Conservation (phyloP, 2,888 invertebrate species). For the Dinocampus coccinellae region DNA sequence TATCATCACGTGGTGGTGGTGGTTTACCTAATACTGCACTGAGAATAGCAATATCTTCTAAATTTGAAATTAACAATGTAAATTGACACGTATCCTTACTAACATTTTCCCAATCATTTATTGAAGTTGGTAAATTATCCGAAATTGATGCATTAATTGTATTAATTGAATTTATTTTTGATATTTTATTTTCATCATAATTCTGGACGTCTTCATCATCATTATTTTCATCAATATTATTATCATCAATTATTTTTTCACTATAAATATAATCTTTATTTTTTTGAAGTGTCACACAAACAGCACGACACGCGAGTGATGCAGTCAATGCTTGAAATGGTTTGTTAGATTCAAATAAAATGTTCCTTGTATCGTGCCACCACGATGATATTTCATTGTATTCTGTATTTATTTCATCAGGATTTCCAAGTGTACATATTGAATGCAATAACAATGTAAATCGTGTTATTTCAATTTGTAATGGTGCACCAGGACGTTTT, state of each 20-base stretch:
- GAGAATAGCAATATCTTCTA: constrained; percentile 88
- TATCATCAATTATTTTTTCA: constrained; percentile 49
- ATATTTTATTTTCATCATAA: constrained; percentile 49
- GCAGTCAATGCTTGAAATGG: constrained; percentile 85
- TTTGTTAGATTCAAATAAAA: constrained; percentile 80
- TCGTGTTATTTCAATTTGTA: constrained; percentile 77
- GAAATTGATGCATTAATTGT: constrained; percentile 59
- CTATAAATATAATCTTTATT: constrained; percentile 60
- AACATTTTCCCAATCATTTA: constrained; percentile 81
- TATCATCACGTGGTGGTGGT: constrained; percentile 51
- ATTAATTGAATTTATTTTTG: constrained; percentile 49
- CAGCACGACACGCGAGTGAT: constrained; percentile 85
- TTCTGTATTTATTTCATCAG: constrained; percentile 74
- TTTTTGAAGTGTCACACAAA: constrained; percentile 73
- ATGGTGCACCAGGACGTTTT: constrained; percentile 68
- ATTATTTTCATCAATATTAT: constrained; percentile 49
- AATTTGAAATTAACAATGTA: constrained; percentile 87
- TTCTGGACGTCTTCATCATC: constrained; percentile 32
- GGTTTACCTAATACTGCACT: constrained; percentile 74
- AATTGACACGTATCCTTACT: constrained; percentile 89
- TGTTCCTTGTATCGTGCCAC: constrained; percentile 85
- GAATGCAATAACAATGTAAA: constrained; percentile 77
- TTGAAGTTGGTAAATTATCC: constrained; percentile 47
- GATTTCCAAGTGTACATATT: constrained; percentile 75
- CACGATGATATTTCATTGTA: constrained; percentile 82